These are phyloP conservation scores for Pseudopodoces humilis DNA, from an alignment of 2,113 vertebrate species.

Conservation along the genomic window DNA sequence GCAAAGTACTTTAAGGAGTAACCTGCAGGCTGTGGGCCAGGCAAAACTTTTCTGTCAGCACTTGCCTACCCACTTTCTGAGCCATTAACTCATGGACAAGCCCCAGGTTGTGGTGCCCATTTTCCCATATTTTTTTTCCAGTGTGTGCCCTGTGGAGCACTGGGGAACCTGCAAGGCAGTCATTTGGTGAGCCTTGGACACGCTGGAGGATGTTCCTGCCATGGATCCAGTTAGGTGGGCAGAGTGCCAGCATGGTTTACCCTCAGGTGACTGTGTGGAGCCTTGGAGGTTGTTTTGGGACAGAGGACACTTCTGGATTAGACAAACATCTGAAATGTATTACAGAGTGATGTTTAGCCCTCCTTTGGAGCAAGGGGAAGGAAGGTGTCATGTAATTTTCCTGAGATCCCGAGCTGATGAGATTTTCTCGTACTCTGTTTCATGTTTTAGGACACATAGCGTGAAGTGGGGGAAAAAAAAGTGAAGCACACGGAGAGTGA, in stretches of 20 bases:
- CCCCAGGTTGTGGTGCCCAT: neutral
- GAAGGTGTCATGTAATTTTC: neutral
- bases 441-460: accelerated
- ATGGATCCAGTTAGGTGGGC: accelerated
- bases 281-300: neutral
- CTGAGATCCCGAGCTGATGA: neutral
- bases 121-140: neutral
- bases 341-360: neutral
- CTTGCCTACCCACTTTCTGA: neutral
- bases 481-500: neutral
- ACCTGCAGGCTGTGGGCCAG: neutral
- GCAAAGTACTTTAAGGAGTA: neutral
- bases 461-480: accelerated
- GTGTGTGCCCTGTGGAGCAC: accelerated
- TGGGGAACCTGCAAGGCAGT: neutral
- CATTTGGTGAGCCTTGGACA: neutral
- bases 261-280: neutral
- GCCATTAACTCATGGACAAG: neutral
- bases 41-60: neutral
- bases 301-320: neutral
- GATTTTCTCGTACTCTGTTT: neutral
- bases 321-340: neutral
- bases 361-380: neutral
- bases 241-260: neutral
- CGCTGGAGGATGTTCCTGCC: accelerated